A percentile compares a stretch with the other conserved stretches of the same genome.
These are phyloP conservation scores for Henicopernis longicauda DNA, from an alignment of 2,113 vertebrate species.

Conservation along the genomic window DNA sequence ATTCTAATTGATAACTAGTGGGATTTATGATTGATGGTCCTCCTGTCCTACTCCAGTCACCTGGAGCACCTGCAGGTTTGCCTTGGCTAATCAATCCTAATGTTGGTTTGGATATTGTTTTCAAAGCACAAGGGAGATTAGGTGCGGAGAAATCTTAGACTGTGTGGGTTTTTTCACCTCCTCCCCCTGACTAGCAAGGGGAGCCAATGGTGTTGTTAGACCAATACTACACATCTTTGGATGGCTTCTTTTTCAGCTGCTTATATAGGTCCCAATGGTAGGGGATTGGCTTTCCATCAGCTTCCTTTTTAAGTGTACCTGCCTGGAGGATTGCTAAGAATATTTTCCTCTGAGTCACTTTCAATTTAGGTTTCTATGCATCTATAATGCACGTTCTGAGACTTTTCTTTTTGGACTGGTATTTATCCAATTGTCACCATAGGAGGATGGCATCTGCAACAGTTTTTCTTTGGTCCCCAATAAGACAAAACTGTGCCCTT, in stretches of 20 bases:
- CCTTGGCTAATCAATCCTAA: neutral
- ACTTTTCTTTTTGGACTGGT: neutral
- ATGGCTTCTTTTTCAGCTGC: neutral
- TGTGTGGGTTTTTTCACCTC: neutral
- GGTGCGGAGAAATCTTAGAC: neutral
- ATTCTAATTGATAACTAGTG: neutral
- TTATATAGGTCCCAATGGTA: neutral
- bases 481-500: neutral
- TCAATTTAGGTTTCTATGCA: neutral
- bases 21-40: neutral
- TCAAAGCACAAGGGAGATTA: neutral
- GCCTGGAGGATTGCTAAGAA: neutral
- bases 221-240: neutral
- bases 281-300: neutral
- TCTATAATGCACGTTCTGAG: neutral
- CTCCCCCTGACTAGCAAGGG: neutral
- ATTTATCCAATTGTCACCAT: neutral
- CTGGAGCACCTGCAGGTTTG: rapidly evolving
- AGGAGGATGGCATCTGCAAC: neutral
- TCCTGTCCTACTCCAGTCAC: neutral
- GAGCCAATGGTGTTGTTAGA: neutral
- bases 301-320: neutral
- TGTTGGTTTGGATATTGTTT: neutral
- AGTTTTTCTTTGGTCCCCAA: neutral
- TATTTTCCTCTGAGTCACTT: neutral